Evolutionary conservation across 1,140 invertebrate genomes (phyloP), one percentile per base, ranked within the genome.

Genomic region (Drosophila equinoxialis): DNA sequence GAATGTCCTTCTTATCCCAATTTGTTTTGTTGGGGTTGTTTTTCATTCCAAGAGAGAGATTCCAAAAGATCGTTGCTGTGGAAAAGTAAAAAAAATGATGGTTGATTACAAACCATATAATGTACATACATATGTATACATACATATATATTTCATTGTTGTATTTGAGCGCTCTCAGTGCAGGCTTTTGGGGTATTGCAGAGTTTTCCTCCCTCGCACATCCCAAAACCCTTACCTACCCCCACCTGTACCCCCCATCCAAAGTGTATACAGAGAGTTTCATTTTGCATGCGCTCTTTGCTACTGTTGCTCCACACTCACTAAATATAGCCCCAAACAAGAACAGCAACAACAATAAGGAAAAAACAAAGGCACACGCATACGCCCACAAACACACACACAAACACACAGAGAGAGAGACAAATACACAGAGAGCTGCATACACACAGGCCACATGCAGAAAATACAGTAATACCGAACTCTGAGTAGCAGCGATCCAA

Each of bases 301-400:
- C 10, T 37, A 11, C 35, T 37, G 35, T 6, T 23, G 17, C 45
- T 51, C 45, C 45, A 17, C 17, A 51, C 45, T 23, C 45, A 51
- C 45, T 51, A 51, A 51, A 51, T 51, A 51, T 51, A 51, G 45
- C 45, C 10, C 5, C 45, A 30, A 8, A 48, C 14, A 48, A 48
- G 14, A 48, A 48, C 5, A 51, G 20, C 45, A 51, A 51, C 45
- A 23, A 51, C 42, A 45, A 20, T 20, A 48, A 35, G 17, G 20
- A 20, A 14, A 48, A 51, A 20, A 51, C 45, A 51, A 51, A 48
- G 45, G 20, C 45, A 51, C 45, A 51, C 8, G 6, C 7, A 51
- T 23, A 48, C 14, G 17, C n/a, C n/a, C 8, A 20, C 14, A 48
- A n/a, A 42, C 41, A 42, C 11, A 30, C 6, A 30, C 20, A 26